Evolutionary conservation across 2,888 invertebrate species (phyloP), one percentile per base, ranked within the genome.

Genomic region (Ectemnius continuus): DNA sequence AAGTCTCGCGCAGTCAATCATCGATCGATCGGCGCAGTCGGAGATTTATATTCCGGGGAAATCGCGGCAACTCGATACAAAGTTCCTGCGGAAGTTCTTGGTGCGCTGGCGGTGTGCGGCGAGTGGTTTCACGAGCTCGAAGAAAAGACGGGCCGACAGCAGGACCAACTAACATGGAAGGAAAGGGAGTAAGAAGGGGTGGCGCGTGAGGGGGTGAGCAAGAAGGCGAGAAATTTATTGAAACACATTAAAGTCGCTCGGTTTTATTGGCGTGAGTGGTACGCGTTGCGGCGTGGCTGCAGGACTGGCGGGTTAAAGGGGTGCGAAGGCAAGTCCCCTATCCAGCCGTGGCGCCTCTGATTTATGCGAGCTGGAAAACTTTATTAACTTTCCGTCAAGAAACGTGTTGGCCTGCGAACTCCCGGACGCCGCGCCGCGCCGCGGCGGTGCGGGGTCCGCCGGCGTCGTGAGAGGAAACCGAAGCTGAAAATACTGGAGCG

Each of bases 361-460:
- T 87, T 87, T 88, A 88, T 88, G 87, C 84, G 80, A 85, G 85
- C 83, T 86, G 78, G 82, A 84, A 84, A 88, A 88, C 83, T 88
- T 88, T 86, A 84, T 85, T 84, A 87, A 86, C 84, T 85, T 80
- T 82, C 84, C 83, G 85, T 86, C 85, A 85, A 84, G 84, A 82
- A 82, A 82, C 79, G 80, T 79, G 84, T 79, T 81, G 82, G 36
- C 36, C 8, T 36, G 11, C 36, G 36, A 6, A 11, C 36, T 36
- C 80, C 79, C 65, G n/a, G 77, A 71, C 75, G 69, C 68, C 73
- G 75, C 62, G 56, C 2, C 62, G 78, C n/a, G n/a, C 63, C 67
- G 66, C 46, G 61, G 18, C 36, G 11, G 46, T 36, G 36, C 36
- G 36, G 36, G 36, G 36, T 1, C 36, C 8, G 36, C 4, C 36